These are phyloP conservation scores for Leucophenga montana DNA, from an alignment of 2,888 invertebrate species.

Conservation along the genomic window DNA sequence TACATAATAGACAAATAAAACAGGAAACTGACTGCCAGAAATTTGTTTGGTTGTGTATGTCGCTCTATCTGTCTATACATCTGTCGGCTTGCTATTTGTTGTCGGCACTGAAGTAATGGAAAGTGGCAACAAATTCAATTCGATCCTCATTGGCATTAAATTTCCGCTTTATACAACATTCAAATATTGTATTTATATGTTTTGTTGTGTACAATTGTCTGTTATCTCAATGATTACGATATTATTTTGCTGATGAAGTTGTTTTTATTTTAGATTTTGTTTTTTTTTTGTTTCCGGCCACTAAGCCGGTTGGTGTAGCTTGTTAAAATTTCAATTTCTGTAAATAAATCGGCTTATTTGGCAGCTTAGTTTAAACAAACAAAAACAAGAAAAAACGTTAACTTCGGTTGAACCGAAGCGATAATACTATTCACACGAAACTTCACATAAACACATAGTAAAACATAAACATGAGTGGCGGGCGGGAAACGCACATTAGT, in stretches of 20 bases:
- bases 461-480: not conserved
- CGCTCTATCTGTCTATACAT: not conserved
- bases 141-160: slow-evolving; percentile 41
- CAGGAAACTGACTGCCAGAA: slow-evolving; percentile 22
- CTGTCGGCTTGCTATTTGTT: slow-evolving; percentile 5
- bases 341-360: slow-evolving; percentile 43
- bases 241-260: slow-evolving; percentile 24
- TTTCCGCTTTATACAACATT: slow-evolving; percentile 32
- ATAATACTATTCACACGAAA: not conserved
- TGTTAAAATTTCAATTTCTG: slow-evolving; percentile 38
- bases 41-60: slow-evolving; percentile 4
- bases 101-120: slow-evolving; percentile 1
- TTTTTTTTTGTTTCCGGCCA: not conserved
- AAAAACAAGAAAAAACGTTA: slow-evolving; percentile 41
- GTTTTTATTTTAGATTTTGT: not conserved
- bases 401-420: too few relatives aligned
- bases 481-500: too few relatives aligned
- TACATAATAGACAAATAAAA: slow-evolving; percentile 22
- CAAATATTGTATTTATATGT: slow-evolving; percentile 7
- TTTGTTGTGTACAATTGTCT: not conserved
- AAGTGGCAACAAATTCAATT: slow-evolving; percentile 30
- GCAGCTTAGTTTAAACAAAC: slow-evolving; percentile 23
- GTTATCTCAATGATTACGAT: not conserved
- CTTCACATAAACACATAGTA: not conserved
- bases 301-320: slow-evolving; percentile 21